Conservation (phyloP, 2,797 vertebrate genomes). For the Pseudomugil tenellus region DNA sequence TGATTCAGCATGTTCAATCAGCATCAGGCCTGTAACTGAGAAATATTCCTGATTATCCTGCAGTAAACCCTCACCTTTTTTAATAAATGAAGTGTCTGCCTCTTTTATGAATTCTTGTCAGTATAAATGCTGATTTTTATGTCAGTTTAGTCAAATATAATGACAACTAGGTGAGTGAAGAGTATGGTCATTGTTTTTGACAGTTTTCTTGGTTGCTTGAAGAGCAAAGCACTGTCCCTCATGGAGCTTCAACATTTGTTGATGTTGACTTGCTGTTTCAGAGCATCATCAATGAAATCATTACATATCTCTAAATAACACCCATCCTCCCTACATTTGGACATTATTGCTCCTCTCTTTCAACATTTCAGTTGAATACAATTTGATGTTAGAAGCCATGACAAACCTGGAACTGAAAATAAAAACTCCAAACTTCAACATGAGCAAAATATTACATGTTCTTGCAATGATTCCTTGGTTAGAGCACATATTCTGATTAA, state of each 20-base stretch:
- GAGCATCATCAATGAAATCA: slow-evolving; percentile 43
- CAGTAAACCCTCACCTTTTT: neutral
- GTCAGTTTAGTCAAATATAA: neutral
- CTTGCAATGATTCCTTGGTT: slow-evolving; percentile 58
- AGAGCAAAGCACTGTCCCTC: slow-evolving; percentile 12
- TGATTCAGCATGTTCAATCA: neutral
- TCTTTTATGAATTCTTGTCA: neutral
- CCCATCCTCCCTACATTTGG: slow-evolving; percentile 43
- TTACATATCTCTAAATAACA: slow-evolving; percentile 39
- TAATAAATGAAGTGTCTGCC: neutral
- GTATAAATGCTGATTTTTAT: neutral
- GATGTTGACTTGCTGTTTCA: slow-evolving; percentile 25
- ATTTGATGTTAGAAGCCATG: neutral
- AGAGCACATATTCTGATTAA: slow-evolving; percentile 58
- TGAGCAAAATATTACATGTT: slow-evolving; percentile 51
- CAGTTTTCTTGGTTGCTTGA: slow-evolving; percentile 17
- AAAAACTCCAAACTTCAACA: slow-evolving; percentile 30
- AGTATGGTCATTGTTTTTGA: neutral
- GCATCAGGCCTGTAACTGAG: neutral
- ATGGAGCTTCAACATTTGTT: slow-evolving; percentile 21
- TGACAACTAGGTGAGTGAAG: slow-evolving; percentile 20
- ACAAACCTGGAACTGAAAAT: slow-evolving; percentile 17
- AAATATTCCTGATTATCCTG: neutral
- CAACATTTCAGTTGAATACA: slow-evolving; percentile 15
- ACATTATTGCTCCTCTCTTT: slow-evolving; percentile 10